Conservation (phyloP, 64 coral and sea anemone genomes). For the Exaiptasia diaphana region DNA sequence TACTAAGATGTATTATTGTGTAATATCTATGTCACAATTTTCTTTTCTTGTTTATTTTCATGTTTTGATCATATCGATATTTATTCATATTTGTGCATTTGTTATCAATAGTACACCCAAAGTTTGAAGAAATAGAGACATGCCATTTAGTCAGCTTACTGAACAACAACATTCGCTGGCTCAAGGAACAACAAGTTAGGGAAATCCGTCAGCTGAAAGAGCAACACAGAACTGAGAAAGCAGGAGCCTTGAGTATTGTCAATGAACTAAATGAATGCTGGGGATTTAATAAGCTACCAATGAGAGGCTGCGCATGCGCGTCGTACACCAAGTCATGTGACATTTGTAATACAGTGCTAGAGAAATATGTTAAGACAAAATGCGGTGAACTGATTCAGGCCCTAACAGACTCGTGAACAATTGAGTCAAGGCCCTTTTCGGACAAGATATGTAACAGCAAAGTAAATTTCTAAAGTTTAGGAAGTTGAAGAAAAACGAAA, state of each 20-base stretch:
- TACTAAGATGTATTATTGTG: too few relatives aligned
- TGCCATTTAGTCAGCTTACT: constrained; percentile 56
- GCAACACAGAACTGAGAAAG: constrained; percentile 54
- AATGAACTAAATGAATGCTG: constrained; percentile 64
- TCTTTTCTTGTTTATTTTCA: too few relatives aligned
- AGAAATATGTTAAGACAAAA: constrained; percentile 78
- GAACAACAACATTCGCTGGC: constrained; percentile 72
- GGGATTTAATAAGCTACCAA: constrained; percentile 76
- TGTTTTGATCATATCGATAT: too few relatives aligned
- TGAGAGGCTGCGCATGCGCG: constrained; percentile 73
- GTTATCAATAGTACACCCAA: neutral
- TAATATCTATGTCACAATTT: too few relatives aligned
- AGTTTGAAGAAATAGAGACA: constrained; percentile 67
- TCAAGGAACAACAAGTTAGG: constrained; percentile 66
- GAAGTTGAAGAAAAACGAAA: too few relatives aligned
- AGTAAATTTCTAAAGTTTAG: too few relatives aligned
- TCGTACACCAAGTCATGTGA: constrained; percentile 80
- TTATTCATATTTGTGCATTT: too few relatives aligned
- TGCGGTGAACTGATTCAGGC: constrained; percentile 62
- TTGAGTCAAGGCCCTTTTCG: neutral
- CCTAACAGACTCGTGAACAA: neutral
- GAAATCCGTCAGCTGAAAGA: constrained; percentile 61
- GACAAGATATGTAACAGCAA: too few relatives aligned
- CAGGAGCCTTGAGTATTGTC: constrained; percentile 39
- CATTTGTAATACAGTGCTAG: constrained; percentile 66